Base-by-base conservation (phyloP, 2,888 invertebrate species). In the Melitaea athalia region DNA sequence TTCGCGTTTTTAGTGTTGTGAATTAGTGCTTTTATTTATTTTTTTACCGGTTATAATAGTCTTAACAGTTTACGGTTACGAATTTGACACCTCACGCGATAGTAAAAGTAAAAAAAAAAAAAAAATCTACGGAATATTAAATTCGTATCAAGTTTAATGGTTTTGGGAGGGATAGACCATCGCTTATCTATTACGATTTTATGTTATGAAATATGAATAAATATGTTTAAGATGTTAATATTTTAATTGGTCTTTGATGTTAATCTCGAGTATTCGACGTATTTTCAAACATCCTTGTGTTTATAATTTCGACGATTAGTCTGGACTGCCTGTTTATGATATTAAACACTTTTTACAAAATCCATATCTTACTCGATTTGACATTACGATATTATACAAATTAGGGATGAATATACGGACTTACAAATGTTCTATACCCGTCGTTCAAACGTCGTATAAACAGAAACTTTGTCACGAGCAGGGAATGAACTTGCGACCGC, bases 71-170 rank as follows among this genome's bases (percentile, higher is more conserved):
- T 82, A 79, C 79, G 77, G 77, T 84, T 84, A 87, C 84, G 82
- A 79, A 83, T 83, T 84, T 87, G 86, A 87, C 87, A 85, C 84
- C 82, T 84, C 89, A 89, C 88, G 90, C 88, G 85, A 88, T 81
- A 71, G 68, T 75, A 76, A 76, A 73, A 69, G 70, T 24, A 2
- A 24, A 24, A 24, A 24, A 24, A 71, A 67, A 70, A 71, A 73
- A 70, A 73, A 63, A 61, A 72, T 72, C 67, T 71, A 69, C 70
- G 69, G 63, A 71, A 64, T 66, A 42, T 63, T 43, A 24, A 50
- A 49, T 60, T 50, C 47, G 62, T 64, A 61, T 59, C 31, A 45
- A 63, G 42, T 59, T 55, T 68, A 71, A 74, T 74, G 69, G 68
- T 33, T 45, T 17, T 53, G 33, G 45, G 53, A 64, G 65, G 59